Conservation (phyloP, 2,113 vertebrate genomes). For the Ammospiza nelsoni region DNA sequence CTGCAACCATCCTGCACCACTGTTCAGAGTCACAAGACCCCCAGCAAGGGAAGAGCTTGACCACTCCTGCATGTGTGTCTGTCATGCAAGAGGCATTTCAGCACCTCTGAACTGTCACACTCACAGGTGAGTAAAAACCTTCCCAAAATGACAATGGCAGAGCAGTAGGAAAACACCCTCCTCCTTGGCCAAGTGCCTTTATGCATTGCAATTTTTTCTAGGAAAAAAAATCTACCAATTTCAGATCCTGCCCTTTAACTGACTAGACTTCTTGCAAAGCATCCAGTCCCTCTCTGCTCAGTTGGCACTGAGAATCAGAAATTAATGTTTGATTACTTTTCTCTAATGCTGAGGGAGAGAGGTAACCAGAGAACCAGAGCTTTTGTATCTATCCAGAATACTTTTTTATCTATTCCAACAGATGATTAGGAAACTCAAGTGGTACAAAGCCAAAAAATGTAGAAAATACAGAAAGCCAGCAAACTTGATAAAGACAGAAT, state of each 20-base stretch:
- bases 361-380: not conserved
- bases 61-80: not conserved
- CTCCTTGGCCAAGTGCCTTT: not conserved
- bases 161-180: not conserved
- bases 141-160: not conserved
- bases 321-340: not conserved
- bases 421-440: slow-evolving; percentile 35
- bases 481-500: slow-evolving; percentile 51
- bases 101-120: not conserved
- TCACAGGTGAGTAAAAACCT: not conserved
- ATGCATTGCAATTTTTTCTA: not conserved
- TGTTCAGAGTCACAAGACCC: not conserved
- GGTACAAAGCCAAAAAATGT: slow-evolving; percentile 38
- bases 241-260: not conserved
- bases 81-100: not conserved
- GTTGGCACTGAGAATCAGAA: not conserved
- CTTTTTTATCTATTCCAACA: slow-evolving; percentile 33
- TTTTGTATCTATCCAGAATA: slow-evolving; percentile 7
- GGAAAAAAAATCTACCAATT: not conserved
- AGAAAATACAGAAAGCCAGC: slow-evolving; percentile 35
- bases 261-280: not conserved
- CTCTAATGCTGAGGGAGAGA: not conserved
- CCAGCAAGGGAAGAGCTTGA: not conserved
- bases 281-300: not conserved
- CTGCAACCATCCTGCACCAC: not conserved